phyloP scores from a whole-genome alignment of 2,888 invertebrate species.

The Dichetophora obliterata region DNA sequence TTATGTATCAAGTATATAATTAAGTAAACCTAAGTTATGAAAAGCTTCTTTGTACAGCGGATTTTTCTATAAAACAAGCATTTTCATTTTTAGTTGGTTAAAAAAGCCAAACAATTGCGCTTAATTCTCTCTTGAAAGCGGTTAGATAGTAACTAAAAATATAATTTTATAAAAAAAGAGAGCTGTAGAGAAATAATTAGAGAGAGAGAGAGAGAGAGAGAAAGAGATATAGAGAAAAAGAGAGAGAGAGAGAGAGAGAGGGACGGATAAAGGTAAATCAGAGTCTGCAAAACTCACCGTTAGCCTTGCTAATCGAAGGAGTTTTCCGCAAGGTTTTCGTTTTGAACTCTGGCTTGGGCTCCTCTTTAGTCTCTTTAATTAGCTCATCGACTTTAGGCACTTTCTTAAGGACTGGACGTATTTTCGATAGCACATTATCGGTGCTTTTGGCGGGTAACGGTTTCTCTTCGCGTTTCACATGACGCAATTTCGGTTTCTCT shows the following conservation, averaged over 20 bases:
- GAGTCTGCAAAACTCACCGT: constrained; percentile 59
- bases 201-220: no score
- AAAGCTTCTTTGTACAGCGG: no score
- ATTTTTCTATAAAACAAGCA: no score
- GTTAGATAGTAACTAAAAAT: no score
- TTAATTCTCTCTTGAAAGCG: no score
- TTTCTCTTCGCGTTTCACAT: constrained; percentile 68
- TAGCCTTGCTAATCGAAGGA: constrained; percentile 64
- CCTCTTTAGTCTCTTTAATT: constrained; percentile 63
- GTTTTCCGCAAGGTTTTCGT: constrained; percentile 67
- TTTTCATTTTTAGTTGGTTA: no score
- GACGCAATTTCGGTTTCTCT: constrained; percentile 66
- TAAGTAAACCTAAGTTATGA: no score
- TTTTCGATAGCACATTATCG: constrained; percentile 65
- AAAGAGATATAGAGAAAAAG: no score
- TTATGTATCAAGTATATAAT: no score
- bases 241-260: not conserved
- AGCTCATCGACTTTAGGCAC: constrained; percentile 67
- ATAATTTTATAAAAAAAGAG: no score
- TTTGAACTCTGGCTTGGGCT: constrained; percentile 67
- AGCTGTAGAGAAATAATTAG: no score
- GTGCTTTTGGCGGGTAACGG: constrained; percentile 65
- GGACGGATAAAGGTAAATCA: not conserved
- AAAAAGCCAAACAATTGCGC: no score
- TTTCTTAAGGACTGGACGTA: constrained; percentile 67